A percentile compares a stretch with the other conserved stretches of the same genome.
Conservation (phyloP, 2,888 invertebrate species). For the Phengaris arion region DNA sequence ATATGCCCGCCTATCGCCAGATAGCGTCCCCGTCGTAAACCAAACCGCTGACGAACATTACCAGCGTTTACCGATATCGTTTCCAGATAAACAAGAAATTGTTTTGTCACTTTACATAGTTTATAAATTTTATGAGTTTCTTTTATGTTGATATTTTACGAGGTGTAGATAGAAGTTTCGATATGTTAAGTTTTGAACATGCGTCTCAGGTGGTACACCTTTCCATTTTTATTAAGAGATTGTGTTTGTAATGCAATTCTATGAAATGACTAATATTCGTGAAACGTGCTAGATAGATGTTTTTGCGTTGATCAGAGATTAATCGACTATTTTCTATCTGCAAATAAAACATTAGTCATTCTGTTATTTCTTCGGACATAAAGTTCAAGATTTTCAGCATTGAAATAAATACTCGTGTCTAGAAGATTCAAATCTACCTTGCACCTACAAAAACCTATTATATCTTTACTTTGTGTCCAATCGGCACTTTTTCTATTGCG, state of each 20-base stretch:
- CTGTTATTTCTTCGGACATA: too few relatives aligned
- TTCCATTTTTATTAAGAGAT: not conserved
- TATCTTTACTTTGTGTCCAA: not conserved
- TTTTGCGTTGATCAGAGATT: too few relatives aligned
- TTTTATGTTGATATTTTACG: slow-evolving; percentile 12
- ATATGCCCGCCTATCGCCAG: slow-evolving; percentile 38
- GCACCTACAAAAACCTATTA: not conserved
- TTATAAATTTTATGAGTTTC: slow-evolving; percentile 12
- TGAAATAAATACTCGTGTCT: too few relatives aligned
- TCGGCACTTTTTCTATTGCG: not conserved
- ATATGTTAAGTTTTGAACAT: not conserved
- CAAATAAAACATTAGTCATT: too few relatives aligned
- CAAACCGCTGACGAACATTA: slow-evolving; percentile 35
- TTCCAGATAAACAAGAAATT: slow-evolving; percentile 21
- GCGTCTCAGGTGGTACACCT: not conserved
- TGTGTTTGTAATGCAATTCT: not conserved
- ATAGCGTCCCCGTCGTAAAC: slow-evolving; percentile 61
- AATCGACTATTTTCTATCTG: too few relatives aligned
- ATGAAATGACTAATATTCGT: not conserved
- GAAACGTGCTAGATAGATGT: too few relatives aligned
- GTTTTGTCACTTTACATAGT: slow-evolving; percentile 21
- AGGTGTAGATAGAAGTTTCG: not conserved
- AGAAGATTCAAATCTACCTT: not conserved
- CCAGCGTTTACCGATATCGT: slow-evolving; percentile 21
- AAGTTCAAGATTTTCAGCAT: too few relatives aligned